These are phyloP conservation scores for Recurvirostra avosetta DNA, from an alignment of 2,113 vertebrate species.

Conservation along the genomic window DNA sequence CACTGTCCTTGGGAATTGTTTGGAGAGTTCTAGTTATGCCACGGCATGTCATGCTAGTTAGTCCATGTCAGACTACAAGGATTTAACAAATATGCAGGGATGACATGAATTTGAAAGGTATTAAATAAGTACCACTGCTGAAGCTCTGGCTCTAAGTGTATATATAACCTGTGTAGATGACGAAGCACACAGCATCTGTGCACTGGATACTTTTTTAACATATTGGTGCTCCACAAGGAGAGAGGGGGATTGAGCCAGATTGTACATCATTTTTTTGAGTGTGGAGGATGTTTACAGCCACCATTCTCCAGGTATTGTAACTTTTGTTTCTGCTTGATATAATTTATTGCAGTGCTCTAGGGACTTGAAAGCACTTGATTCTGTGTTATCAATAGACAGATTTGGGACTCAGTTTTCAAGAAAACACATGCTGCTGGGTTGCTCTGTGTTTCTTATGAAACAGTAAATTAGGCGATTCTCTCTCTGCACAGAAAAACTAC, in stretches of 20 bases:
- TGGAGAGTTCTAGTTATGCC: neutral
- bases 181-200: rapidly evolving
- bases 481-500: neutral
- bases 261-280: neutral
- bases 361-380: neutral
- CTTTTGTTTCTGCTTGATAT: neutral
- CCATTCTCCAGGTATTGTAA: neutral
- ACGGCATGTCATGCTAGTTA: neutral
- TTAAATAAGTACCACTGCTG: neutral
- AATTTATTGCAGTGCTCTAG: neutral
- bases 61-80: neutral
- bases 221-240: neutral
- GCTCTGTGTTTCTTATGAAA: neutral
- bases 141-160: neutral
- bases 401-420: neutral
- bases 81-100: neutral
- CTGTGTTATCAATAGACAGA: neutral
- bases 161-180: neutral
- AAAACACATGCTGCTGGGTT: neutral
- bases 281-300: neutral
- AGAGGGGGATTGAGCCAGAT: neutral
- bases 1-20: neutral
- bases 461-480: neutral
- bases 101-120: neutral
- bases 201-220: neutral